Conservation (phyloP, 1,140 invertebrate species). For the Zaprionus nigranus region DNA sequence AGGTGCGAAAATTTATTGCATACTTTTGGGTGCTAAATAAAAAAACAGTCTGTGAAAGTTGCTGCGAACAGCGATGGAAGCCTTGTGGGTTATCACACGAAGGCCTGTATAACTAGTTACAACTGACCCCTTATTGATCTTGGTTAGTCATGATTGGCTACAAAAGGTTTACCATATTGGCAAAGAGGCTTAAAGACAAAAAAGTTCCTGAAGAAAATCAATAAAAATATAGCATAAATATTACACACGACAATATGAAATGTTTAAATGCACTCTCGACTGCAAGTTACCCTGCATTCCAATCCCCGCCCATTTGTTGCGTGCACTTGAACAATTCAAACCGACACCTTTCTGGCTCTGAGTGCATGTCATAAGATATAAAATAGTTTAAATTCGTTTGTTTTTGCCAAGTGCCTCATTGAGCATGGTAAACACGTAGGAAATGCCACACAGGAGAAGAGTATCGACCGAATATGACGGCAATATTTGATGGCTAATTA, state of each 20-base stretch:
- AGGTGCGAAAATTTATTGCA: not conserved
- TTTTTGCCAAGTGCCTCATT: slow-evolving; percentile 37
- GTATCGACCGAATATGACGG: slow-evolving; percentile 55
- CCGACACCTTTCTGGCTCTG: slow-evolving; percentile 7
- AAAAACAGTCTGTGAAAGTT: not conserved
- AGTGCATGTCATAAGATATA: slow-evolving; percentile 22
- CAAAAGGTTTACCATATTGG: too few species aligned
- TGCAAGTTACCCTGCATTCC: slow-evolving; percentile 39
- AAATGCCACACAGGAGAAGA: slow-evolving; percentile 33
- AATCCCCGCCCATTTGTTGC: slow-evolving; percentile 20
- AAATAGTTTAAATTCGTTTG: slow-evolving; percentile 25
- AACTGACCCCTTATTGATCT: too few species aligned
- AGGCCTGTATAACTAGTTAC: too few species aligned
- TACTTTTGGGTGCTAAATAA: slow-evolving; percentile 38
- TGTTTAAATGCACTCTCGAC: not conserved
- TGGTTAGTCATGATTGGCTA: too few species aligned
- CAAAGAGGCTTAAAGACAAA: too few species aligned
- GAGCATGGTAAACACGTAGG: slow-evolving; percentile 41
- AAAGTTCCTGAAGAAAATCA: too few species aligned
- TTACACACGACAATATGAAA: not conserved
- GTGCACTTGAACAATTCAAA: not conserved
- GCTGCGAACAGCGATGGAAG: too few species aligned
- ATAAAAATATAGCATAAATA: too few species aligned
- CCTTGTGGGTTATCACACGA: too few species aligned
- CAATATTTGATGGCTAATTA: slow-evolving; percentile 64